phyloP scores from a whole-genome alignment of 2,113 vertebrate genomes.

The Morone saxatilis region DNA sequence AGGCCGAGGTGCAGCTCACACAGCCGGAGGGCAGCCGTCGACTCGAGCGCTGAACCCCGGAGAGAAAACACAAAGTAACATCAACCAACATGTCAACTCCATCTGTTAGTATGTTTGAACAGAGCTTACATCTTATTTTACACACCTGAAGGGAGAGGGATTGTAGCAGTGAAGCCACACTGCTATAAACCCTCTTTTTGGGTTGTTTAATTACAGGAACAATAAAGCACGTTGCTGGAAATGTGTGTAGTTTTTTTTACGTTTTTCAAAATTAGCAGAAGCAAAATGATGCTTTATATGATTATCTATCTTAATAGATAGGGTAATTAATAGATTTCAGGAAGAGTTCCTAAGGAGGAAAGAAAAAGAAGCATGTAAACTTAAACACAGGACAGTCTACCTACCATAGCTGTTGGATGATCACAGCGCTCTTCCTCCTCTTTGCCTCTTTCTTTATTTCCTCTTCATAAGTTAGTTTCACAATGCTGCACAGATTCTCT shows the following conservation, averaged over 20 bases:
- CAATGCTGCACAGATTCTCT: not conserved
- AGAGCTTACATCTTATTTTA: not conserved
- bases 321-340: too few relatives aligned
- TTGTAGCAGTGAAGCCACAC: not conserved
- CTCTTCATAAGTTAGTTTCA: not conserved
- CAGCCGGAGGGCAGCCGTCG: conserved; percentile 34
- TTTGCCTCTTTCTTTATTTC: not conserved
- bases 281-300: too few relatives aligned
- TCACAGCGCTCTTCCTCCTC: not conserved
- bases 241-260: too few relatives aligned
- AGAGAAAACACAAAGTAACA: conserved; percentile 38
- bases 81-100: conserved; percentile 40
- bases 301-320: too few relatives aligned
- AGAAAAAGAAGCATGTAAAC: too few relatives aligned
- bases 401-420: too few relatives aligned
- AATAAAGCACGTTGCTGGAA: too few relatives aligned
- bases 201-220: not conserved
- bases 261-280: too few relatives aligned
- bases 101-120: conserved; percentile 39
- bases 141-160: not conserved
- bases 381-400: too few relatives aligned
- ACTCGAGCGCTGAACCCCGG: conserved; percentile 23
- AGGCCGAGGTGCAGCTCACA: conserved; percentile 47
- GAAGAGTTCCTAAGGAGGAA: too few relatives aligned
- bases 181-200: not conserved